Base-by-base conservation (phyloP, 2,113 vertebrate species). In the Channa argus region DNA sequence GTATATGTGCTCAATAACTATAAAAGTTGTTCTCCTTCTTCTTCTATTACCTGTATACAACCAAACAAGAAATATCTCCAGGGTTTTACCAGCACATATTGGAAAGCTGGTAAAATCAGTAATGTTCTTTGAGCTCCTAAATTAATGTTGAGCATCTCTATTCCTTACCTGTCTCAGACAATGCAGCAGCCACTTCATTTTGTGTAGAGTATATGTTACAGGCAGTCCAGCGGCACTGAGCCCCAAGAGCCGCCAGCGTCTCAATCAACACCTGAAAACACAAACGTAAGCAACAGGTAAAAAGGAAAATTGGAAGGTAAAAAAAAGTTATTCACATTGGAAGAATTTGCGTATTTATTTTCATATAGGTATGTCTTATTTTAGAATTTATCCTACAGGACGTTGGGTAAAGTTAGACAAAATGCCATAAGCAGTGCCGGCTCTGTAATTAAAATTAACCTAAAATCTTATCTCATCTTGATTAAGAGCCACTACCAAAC, bases 141-240 rank as follows among this genome's bases (percentile, higher is more conserved):
- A 11, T 9, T 8, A 34, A 46, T 52, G 5, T 63, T 51, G 15
- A 10, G 5, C 38, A 11, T 36, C n/a, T 70, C 5, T 38, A 2
- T 24, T 46, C 60, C 87, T 86, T 15, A 91, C 92, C 90, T 2
- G n/a, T 75, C 81, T 93, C 98, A 11, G 98, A 96, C 77, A 99
- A 80, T 4, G 98, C 97, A 11, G 98, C 96, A 0, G 98, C 98
- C 79, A 99, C 98, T 78, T 99, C 97, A 3, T 99, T 99, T 93
- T 99, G 98, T 6, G 97, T 99, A 47, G 98, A 99, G 76, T 98
- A 99, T 83, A 99, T 99, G 91, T 99, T 99, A 59, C 98, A 99
- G n/a, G 97, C 97, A 10, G 97, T 97, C 98, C 98, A 99, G 84
- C 98, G 96, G 83, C 98, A 99, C 93, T 99, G 97, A 4, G 97